These are phyloP conservation scores for Diarsia mendica DNA, from an alignment of 2,888 invertebrate species.

Conservation along the genomic window DNA sequence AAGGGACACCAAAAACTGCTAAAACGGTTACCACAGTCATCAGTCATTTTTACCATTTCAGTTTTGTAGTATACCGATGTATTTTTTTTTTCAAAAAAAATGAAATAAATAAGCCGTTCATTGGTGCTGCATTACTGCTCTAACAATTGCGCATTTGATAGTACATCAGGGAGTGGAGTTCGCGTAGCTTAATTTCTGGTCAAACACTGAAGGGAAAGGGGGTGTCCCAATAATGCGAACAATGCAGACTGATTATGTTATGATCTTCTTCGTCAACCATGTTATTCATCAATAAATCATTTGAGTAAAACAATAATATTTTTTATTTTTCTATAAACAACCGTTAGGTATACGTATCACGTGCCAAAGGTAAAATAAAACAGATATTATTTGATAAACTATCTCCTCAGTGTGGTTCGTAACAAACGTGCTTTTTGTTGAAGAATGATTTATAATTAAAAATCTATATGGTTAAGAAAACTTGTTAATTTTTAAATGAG, in stretches of 20 bases:
- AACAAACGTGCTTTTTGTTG: background rate
- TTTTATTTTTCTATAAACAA: background rate
- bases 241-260: background rate
- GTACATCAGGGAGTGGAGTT: too few species aligned
- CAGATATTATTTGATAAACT: conserved; percentile 1
- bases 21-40: too few species aligned
- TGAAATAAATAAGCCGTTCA: too few species aligned
- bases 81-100: too few species aligned
- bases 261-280: background rate
- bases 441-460: background rate
- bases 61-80: too few species aligned
- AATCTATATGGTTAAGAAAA: background rate
- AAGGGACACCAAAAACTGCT: background rate
- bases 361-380: background rate
- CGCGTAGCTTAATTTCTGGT: too few species aligned
- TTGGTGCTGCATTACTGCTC: too few species aligned
- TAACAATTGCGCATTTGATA: too few species aligned
- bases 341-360: background rate
- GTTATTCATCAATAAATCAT: background rate
- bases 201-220: background rate
- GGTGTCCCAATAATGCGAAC: background rate
- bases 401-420: background rate
- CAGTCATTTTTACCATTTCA: too few species aligned
- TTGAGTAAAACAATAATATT: background rate
- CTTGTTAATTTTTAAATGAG: background rate